Evolutionary conservation across 2,113 vertebrate species (phyloP).

Genomic region (Gymnogyps californianus): DNA sequence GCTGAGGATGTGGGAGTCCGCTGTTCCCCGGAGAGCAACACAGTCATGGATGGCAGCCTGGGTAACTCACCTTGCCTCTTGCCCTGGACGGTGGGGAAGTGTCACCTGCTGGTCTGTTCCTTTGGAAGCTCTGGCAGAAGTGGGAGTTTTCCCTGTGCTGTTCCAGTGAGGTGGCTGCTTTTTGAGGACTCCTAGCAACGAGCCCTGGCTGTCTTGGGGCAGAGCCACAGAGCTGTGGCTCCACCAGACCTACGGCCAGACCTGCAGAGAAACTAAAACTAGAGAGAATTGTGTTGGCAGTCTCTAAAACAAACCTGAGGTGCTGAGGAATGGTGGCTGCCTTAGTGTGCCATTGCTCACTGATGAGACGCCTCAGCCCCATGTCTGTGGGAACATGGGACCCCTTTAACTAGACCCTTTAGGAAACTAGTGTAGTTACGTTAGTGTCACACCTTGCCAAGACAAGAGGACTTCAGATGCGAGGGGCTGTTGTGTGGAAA

Average conservation of each 20-base stretch:
- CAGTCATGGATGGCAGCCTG: background rate
- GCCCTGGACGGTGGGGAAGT: background rate
- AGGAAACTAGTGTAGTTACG: background rate
- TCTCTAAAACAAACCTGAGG: background rate
- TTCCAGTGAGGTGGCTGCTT: background rate
- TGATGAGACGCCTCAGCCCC: background rate
- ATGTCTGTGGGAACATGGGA: background rate
- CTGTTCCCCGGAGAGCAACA: slow-evolving; percentile 71
- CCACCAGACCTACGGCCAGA: background rate
- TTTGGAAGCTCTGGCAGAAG: background rate
- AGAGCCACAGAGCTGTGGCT: background rate
- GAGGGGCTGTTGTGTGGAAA: background rate
- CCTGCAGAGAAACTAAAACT: background rate
- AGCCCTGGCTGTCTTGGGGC: background rate
- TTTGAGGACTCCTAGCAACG: background rate
- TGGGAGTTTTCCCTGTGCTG: background rate
- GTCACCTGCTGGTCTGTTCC: background rate
- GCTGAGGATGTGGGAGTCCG: slow-evolving; percentile 87
- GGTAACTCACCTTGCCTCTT: slow-evolving; percentile 25
- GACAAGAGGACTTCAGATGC: background rate
- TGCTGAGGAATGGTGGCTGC: background rate
- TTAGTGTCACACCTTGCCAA: background rate
- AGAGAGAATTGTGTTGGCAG: background rate
- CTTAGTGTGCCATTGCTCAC: background rate
- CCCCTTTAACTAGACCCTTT: background rate